Evolutionary conservation across 2,888 invertebrate genomes (phyloP), one percentile per base, ranked within the genome.

Genomic region (Agrotis exclamationis): DNA sequence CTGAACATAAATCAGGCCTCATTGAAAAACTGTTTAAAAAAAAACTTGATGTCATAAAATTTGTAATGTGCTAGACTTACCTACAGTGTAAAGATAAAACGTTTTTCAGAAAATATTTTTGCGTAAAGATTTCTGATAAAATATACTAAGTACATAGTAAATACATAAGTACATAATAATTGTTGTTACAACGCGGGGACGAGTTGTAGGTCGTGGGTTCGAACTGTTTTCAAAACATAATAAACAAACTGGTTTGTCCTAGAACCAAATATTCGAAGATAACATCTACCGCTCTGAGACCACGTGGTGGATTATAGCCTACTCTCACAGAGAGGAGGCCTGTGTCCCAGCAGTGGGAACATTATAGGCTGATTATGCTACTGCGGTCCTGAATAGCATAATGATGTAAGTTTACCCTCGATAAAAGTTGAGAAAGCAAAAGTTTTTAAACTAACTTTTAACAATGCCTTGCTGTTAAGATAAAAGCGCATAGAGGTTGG

Each of bases 41-140:
- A 76, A 79, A 79, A 71, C 64, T 81, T 57, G 51, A 20, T 20
- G 54, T 59, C 71, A 50, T 79, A 71, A 81, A 79, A 81, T 71
- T 68, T 76, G 60, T 66, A 67, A 79, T 50, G 67, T 68, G 50
- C 48, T 58, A 63, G 64, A 53, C 39, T 58, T 64, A n/a, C n/a
- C n/a, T n/a, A 60, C 60, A 24, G 24, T 39, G 50, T 57, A 47
- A 47, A 63, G 60, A 56, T 68, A 57, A 75, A 78, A 60, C 51
- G 7, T 51, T 71, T 70, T 33, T 28, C 9, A 62, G 22, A 62
- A 24, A 9, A 13, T 59, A 20, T 73, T 22, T 14, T 14, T 0
- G 45, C 50, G 13, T 59, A 33, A 63, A 33, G 13, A 47, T 28
- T 63, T 78, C n/a, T 50, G 20, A 59, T 68, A 22, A 75, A 54